Conservation (phyloP, 2,888 invertebrate genomes). For the Drosophila fungiperda region DNA sequence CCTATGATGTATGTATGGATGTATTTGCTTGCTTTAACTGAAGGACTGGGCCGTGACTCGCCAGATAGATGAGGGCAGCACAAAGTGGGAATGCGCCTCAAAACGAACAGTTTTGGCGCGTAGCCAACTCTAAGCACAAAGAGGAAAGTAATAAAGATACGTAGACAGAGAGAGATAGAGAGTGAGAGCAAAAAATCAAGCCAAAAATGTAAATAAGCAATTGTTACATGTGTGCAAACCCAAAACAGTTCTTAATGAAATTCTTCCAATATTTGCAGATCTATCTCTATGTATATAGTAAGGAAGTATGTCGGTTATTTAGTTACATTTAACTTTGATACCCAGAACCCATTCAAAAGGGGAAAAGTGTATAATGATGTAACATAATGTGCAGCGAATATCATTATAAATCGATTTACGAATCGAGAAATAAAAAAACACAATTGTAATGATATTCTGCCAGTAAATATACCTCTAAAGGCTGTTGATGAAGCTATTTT, state of each 20-base stretch:
- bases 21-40: slow-evolving; percentile 34
- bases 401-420: background rate
- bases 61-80: background rate
- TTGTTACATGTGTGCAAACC: slow-evolving; percentile 39
- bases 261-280: slow-evolving; percentile 27
- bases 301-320: slow-evolving; percentile 37
- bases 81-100: slow-evolving; percentile 10
- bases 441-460: background rate
- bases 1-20: background rate
- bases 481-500: background rate
- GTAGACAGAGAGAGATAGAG: slow-evolving; percentile 6
- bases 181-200: background rate
- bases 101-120: slow-evolving; percentile 32
- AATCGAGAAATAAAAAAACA: background rate
- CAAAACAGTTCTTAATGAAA: slow-evolving; percentile 29
- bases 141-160: slow-evolving; percentile 17
- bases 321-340: slow-evolving; percentile 28
- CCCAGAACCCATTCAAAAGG: background rate
- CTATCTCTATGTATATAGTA: slow-evolving; percentile 25
- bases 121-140: slow-evolving; percentile 46
- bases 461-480: background rate
- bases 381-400: background rate
- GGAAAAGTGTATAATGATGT: background rate
- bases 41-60: slow-evolving; percentile 38
- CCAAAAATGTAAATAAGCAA: slow-evolving; percentile 53